phyloP scores from a whole-genome alignment of 2,888 invertebrate genomes.

The Yponomeuta sedellus region DNA sequence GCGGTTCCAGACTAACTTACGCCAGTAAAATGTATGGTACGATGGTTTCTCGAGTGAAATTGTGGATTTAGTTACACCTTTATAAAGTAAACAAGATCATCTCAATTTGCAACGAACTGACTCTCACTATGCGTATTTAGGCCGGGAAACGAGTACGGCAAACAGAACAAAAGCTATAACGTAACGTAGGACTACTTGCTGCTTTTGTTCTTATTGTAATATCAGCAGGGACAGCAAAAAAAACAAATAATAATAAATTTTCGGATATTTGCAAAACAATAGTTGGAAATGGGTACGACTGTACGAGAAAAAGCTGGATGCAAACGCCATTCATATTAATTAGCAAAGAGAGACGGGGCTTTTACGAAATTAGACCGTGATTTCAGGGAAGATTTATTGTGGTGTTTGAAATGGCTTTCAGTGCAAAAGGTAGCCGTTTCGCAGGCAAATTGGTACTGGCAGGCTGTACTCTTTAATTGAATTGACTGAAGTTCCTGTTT shows the following conservation, averaged over 20 bases:
- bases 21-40: no score
- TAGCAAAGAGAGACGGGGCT: conserved; percentile 76
- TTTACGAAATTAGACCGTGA: conserved; percentile 77
- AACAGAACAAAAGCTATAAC: neutral
- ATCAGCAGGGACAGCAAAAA: conserved; percentile 40
- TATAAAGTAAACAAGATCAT: neutral
- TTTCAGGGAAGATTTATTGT: conserved; percentile 75
- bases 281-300: conserved; percentile 73
- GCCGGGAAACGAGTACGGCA: neutral
- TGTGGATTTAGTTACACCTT: no score
- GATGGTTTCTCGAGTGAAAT: no score
- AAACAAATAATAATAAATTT: conserved; percentile 67
- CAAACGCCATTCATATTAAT: conserved; percentile 77
- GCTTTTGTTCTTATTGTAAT: conserved; percentile 1
- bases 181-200: neutral
- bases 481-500: conserved; percentile 63
- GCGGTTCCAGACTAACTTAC: no score
- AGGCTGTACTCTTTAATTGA: conserved; percentile 63
- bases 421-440: conserved; percentile 71
- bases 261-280: conserved; percentile 75
- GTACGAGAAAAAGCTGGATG: conserved; percentile 76
- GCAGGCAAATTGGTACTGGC: conserved; percentile 69
- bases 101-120: neutral
- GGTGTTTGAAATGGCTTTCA: conserved; percentile 72
- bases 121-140: neutral